These are phyloP conservation scores for Diceros bicornis DNA, from an alignment of 2,797 vertebrate genomes.

Conservation along the genomic window DNA sequence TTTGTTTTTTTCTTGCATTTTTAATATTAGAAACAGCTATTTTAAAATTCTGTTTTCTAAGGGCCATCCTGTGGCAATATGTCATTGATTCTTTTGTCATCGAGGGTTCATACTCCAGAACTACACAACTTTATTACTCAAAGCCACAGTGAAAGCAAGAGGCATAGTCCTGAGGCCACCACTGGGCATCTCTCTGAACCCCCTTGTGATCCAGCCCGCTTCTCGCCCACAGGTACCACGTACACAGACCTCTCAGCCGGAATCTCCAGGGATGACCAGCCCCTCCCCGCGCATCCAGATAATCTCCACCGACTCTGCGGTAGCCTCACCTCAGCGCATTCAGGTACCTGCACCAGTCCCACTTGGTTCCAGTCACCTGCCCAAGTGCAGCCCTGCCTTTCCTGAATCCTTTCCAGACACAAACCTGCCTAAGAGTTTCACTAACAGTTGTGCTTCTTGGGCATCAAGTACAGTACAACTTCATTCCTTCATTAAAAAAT, in stretches of 20 bases:
- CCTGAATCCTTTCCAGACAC: not conserved
- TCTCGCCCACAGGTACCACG: slow-evolving; percentile 88
- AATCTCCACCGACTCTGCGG: slow-evolving; percentile 94
- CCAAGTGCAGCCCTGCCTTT: not conserved
- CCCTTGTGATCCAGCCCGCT: slow-evolving; percentile 48
- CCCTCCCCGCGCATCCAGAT: slow-evolving; percentile 97
- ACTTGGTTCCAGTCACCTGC: not conserved
- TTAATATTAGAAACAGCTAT: slow-evolving; percentile 33
- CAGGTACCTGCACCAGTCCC: slow-evolving; percentile 90
- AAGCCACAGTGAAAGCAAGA: slow-evolving; percentile 25
- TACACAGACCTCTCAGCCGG: slow-evolving; percentile 91
- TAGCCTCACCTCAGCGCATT: slow-evolving; percentile 95
- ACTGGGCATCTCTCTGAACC: not conserved
- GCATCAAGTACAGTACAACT: not conserved
- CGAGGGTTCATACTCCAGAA: not conserved
- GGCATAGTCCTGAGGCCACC: not conserved
- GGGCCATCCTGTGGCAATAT: not conserved
- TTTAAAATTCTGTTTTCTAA: slow-evolving; percentile 43
- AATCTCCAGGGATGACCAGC: slow-evolving; percentile 96
- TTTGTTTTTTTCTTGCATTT: slow-evolving; percentile 21
- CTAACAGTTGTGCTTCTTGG: slow-evolving; percentile 18
- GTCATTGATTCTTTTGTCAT: slow-evolving; percentile 39
- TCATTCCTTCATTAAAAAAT: slow-evolving; percentile 6
- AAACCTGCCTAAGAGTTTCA: not conserved
- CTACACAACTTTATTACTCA: not conserved